phyloP scores from a whole-genome alignment of 1,140 invertebrate genomes.

The Achatina immaculata region DNA sequence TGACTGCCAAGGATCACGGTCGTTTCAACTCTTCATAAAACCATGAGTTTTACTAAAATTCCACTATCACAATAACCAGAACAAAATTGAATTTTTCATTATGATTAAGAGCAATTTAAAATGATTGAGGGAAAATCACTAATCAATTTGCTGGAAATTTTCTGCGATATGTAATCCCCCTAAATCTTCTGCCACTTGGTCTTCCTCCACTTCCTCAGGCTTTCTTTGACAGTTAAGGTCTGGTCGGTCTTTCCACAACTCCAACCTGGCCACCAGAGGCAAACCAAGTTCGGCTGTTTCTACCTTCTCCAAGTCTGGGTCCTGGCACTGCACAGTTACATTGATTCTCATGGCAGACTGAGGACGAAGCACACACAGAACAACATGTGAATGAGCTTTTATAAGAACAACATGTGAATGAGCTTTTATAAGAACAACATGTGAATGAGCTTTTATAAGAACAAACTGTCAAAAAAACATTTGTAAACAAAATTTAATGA shows the following conservation, averaged over 20 bases:
- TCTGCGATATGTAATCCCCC: too few relatives aligned
- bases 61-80: too few relatives aligned
- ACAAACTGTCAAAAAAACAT: background rate
- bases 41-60: too few relatives aligned
- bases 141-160: background rate
- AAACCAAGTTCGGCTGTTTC: background rate
- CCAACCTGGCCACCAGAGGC: slow-evolving; percentile 3
- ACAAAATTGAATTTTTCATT: too few relatives aligned
- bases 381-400: background rate
- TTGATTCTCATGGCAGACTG: slow-evolving; percentile 16
- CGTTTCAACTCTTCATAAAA: too few relatives aligned
- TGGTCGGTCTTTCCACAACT: slow-evolving; percentile 22
- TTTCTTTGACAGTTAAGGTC: background rate
- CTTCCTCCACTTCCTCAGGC: slow-evolving; percentile 12
- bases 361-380: background rate
- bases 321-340: background rate
- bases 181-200: background rate
- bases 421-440: background rate
- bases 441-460: background rate
- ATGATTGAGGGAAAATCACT: too few relatives aligned
- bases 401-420: background rate
- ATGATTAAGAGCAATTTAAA: too few relatives aligned
- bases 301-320: slow-evolving; percentile 1
- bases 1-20: too few relatives aligned
- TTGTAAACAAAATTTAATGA: background rate